Percentiles rank a stretch among this genome's conserved stretches.
Conservation (phyloP, 2,797 vertebrate species). For the Thripadectes ignobilis region DNA sequence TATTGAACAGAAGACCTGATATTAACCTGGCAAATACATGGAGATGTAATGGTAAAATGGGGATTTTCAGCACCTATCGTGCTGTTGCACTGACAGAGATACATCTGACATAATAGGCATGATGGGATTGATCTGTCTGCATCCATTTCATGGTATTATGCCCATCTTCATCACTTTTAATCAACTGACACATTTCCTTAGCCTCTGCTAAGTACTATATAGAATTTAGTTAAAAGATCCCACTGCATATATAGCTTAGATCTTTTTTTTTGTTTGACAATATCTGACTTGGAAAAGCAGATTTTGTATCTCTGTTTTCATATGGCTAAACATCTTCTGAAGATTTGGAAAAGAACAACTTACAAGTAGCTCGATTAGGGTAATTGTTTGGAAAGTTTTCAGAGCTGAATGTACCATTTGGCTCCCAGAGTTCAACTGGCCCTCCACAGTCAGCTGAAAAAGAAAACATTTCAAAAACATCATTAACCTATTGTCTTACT, state of each 20-base stretch:
- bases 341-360: slow-evolving; percentile 64
- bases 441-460: slow-evolving; percentile 88
- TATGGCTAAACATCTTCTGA: neutral
- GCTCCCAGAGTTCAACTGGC: slow-evolving; percentile 86
- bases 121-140: neutral
- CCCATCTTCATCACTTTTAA: neutral
- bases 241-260: neutral
- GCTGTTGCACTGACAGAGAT: neutral
- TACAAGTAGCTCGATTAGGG: slow-evolving; percentile 82
- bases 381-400: slow-evolving; percentile 85
- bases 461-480: neutral
- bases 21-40: neutral
- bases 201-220: neutral
- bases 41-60: neutral
- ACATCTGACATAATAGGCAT: neutral
- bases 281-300: neutral
- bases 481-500: neutral
- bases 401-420: slow-evolving; percentile 86
- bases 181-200: neutral
- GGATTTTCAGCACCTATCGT: neutral
- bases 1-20: neutral
- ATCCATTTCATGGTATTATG: neutral
- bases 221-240: neutral
- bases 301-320: neutral
- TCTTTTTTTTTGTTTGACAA: neutral